Evolutionary conservation across 1,140 invertebrate genomes (phyloP), one percentile per base, ranked within the genome.

Genomic region (Panagrolaimus sp.): DNA sequence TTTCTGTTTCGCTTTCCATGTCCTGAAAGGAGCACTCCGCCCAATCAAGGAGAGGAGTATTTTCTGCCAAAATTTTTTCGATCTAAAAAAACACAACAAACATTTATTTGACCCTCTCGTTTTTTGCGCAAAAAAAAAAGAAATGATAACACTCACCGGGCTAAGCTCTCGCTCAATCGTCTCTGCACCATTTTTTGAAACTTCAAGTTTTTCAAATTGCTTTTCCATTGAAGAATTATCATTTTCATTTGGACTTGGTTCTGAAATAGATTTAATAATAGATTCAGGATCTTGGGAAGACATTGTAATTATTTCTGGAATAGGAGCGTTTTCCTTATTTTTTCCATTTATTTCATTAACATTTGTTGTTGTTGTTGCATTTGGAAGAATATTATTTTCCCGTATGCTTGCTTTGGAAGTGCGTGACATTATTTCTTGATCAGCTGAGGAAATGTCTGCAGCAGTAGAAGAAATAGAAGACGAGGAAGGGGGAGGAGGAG

Each of bases 21-120:
- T 38, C 32, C 32, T 38, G 32, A 38, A 38, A 38, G 15, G 52
- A 58, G 52, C 52, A 58, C 28, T 58, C 52, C 10, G 52, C 52
- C 52, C 52, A 58, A 58, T 58, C 52, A 17, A 21, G 21, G 8
- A 58, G 21, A 28, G 15, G 10, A 26, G 52, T 26, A 4, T 58
- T 28, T 21, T 21, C 21, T 21, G 52, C 52, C 10, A 58, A 28
- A 21, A 58, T 58, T 21, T 58, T 58, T 58, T 58, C 52, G 21
- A 58, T 58, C 52, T 58, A 28, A 1, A 58, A 58, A 14, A 21
- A 38, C 32, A n/a, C 32, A 38, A 38, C 32, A 38, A 38, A 38
- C 32, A 38, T 38, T 38, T 38, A 4, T 38, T 38, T 38, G 32
- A 38, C 32, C 7, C 32, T 38, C 32, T 38, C 32, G 7, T 7